Percentiles rank a stretch among this genome's conserved stretches.
phyloP scores from a whole-genome alignment of 2,113 vertebrate genomes.

The Maylandia zebra region DNA sequence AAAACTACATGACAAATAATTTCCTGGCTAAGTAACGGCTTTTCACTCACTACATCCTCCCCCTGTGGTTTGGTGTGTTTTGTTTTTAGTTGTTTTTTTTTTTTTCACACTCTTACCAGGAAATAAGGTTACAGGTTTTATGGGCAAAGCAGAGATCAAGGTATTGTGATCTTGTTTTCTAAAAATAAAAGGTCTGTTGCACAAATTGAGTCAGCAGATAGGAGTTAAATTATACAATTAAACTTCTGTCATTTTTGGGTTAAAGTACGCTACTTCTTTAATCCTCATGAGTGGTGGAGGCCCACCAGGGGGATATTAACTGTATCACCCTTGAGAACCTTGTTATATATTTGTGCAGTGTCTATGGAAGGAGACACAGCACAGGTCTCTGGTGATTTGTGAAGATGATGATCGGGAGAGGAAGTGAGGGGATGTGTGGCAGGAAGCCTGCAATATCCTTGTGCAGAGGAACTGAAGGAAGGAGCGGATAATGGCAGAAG shows the following conservation, averaged over 20 bases:
- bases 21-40: background rate
- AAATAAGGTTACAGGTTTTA: background rate
- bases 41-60: background rate
- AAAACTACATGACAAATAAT: background rate
- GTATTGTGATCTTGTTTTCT: background rate
- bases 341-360: background rate
- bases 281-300: background rate
- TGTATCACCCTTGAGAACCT: background rate
- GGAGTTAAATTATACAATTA: background rate
- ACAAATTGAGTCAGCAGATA: background rate
- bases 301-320: background rate
- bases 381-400: background rate
- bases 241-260: background rate
- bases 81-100: background rate
- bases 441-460: conserved; percentile 45
- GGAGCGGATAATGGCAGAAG: background rate
- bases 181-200: background rate
- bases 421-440: conserved; percentile 25
- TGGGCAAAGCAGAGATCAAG: background rate
- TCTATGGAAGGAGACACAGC: background rate
- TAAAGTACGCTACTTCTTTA: background rate
- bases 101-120: background rate
- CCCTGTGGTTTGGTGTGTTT: background rate
- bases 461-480: background rate
- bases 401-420: conserved; percentile 9